A percentile compares a stretch with the other conserved stretches of the same genome.
Evolutionary conservation across 2,888 invertebrate species (phyloP).

Genomic region (Agrochola lota): DNA sequence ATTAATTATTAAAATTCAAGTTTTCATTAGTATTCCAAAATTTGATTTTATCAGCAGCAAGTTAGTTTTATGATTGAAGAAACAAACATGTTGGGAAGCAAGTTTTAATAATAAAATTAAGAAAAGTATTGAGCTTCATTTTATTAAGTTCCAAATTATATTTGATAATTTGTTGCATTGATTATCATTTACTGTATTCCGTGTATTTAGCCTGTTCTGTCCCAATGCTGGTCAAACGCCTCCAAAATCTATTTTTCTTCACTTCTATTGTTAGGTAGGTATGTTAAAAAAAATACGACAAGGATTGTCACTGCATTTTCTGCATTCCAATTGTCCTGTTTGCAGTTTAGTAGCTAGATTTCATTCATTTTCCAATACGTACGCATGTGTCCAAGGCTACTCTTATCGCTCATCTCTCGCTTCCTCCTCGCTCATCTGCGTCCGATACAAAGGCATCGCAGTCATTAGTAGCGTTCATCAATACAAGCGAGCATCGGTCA

Average conservation of each 20-base stretch:
- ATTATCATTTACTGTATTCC: background rate
- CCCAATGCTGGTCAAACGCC: too few relatives aligned
- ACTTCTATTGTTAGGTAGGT: background rate
- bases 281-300: background rate
- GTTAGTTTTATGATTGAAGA: slow-evolving; percentile 1
- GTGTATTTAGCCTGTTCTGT: background rate
- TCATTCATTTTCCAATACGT: background rate
- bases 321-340: background rate
- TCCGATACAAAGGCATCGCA: slow-evolving; percentile 46
- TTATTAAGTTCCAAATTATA: background rate
- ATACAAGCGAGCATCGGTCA: slow-evolving; percentile 63
- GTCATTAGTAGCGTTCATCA: slow-evolving; percentile 63
- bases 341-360: background rate
- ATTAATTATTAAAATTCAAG: slow-evolving; percentile 11
- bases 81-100: background rate
- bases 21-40: slow-evolving; percentile 1
- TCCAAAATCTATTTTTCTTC: too few relatives aligned
- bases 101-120: background rate
- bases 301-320: background rate
- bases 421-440: slow-evolving; percentile 9
- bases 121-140: background rate
- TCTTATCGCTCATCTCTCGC: background rate
- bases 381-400: too few relatives aligned
- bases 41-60: slow-evolving; percentile 10
- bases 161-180: background rate